phyloP scores from a whole-genome alignment of 2,888 invertebrate genomes.

The Idaea biselata region DNA sequence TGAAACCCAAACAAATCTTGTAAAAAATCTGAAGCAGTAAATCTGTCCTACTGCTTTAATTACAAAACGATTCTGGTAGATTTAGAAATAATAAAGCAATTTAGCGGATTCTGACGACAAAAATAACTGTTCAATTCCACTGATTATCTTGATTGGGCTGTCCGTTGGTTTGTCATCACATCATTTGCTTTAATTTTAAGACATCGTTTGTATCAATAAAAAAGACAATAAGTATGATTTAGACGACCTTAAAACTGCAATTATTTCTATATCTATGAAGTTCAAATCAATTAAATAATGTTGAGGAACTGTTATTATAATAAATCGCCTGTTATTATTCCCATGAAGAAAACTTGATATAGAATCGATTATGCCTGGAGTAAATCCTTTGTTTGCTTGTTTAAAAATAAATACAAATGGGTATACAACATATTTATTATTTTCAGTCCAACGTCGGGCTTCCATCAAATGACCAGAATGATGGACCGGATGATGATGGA shows the following conservation, averaged over 20 bases:
- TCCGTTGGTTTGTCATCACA: slow-evolving; percentile 10
- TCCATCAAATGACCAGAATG: slow-evolving; percentile 87
- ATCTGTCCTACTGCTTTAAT: not conserved
- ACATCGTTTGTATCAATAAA: not conserved
- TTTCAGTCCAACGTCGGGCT: slow-evolving; percentile 78
- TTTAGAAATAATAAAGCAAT: not conserved
- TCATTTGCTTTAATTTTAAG: slow-evolving; percentile 5
- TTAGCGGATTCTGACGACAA: not conserved
- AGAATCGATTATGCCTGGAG: not conserved
- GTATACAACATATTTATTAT: not conserved
- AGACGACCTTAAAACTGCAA: not conserved
- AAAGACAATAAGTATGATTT: not conserved
- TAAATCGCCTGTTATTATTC: not conserved
- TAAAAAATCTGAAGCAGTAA: not conserved
- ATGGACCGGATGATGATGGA: slow-evolving; percentile 87
- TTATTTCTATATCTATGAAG: not conserved
- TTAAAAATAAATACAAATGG: not conserved
- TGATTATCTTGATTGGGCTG: not conserved
- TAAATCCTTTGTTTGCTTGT: not conserved
- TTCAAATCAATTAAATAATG: not conserved
- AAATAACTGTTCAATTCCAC: not conserved
- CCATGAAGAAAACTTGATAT: not conserved
- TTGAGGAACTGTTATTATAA: not conserved
- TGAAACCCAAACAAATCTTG: not conserved
- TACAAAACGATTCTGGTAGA: not conserved